These are phyloP conservation scores for Ectropis grisescens DNA, from an alignment of 1,140 invertebrate genomes.

Conservation along the genomic window DNA sequence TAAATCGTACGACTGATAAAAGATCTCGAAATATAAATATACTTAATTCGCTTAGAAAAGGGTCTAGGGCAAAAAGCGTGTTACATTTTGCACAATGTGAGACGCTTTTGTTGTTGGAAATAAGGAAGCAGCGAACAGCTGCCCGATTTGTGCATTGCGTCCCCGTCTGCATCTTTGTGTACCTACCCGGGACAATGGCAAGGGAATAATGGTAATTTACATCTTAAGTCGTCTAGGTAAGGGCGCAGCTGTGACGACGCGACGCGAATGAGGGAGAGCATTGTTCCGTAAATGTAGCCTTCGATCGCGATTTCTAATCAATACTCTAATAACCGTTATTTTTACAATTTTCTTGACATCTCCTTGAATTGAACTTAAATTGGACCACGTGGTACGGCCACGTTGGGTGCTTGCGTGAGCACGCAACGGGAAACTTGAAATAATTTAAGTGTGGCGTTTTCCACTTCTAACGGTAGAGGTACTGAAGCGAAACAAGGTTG, in stretches of 20 bases:
- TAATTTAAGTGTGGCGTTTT: too few species aligned
- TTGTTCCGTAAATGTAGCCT: conserved; percentile 15
- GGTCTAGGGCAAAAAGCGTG: conserved; percentile 25
- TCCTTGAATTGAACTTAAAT: too few species aligned
- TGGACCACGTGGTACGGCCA: too few species aligned
- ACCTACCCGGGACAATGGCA: conserved; percentile 38
- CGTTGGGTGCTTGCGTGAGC: too few species aligned
- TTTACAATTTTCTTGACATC: not conserved
- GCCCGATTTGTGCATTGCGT: conserved; percentile 59
- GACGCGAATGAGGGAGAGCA: conserved; percentile 16
- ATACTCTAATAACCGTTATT: conserved; percentile 17
- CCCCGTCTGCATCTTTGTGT: conserved; percentile 61
- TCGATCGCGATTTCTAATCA: conserved; percentile 21
- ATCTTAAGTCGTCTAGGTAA: conserved; percentile 60
- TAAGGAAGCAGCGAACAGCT: conserved; percentile 62
- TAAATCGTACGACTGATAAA: too few species aligned
- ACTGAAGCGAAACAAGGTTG: conserved; percentile 34
- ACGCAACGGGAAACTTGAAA: too few species aligned
- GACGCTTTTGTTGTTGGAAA: conserved; percentile 48
- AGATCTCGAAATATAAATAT: too few species aligned
- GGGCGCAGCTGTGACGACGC: conserved; percentile 57
- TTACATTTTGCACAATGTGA: conserved; percentile 62
- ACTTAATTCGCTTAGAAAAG: too few species aligned
- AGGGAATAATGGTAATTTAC: conserved; percentile 66
- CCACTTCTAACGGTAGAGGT: conserved; percentile 24